A percentile compares a stretch with the other conserved stretches of the same genome.
These are phyloP conservation scores for Apomyelois bistriatella DNA, from an alignment of 2,888 invertebrate genomes.

Conservation along the genomic window DNA sequence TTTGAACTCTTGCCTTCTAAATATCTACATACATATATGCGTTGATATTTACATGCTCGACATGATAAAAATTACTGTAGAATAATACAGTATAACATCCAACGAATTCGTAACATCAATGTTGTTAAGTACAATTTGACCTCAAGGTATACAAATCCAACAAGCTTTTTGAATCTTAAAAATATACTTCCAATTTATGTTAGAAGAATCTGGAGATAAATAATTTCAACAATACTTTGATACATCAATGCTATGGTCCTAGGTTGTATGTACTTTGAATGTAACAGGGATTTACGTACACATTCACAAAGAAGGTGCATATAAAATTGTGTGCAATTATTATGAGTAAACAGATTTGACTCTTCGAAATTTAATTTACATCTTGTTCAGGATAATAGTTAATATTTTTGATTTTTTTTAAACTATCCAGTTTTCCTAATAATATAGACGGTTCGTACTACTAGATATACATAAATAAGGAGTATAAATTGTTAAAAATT, in stretches of 20 bases:
- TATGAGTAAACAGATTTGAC: slow-evolving; percentile 19
- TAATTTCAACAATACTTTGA: slow-evolving; percentile 12
- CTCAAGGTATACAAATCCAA: slow-evolving; percentile 32
- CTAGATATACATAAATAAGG: slow-evolving; percentile 21
- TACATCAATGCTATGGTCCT: slow-evolving; percentile 18
- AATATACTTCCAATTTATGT: slow-evolving; percentile 36
- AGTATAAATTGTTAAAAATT: slow-evolving; percentile 27
- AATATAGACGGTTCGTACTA: slow-evolving; percentile 24
- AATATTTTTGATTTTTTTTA: not conserved
- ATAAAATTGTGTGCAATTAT: slow-evolving; percentile 25
- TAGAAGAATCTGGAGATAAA: not conserved
- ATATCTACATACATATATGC: slow-evolving; percentile 70
- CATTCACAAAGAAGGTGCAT: slow-evolving; percentile 30
- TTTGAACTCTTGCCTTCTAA: slow-evolving; percentile 77
- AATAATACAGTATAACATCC: slow-evolving; percentile 64
- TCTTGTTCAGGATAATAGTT: not conserved
- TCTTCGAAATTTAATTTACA: not conserved
- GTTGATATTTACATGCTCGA: slow-evolving; percentile 72
- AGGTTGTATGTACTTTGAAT: slow-evolving; percentile 27
- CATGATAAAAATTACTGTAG: slow-evolving; percentile 64
- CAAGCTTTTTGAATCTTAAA: slow-evolving; percentile 39
- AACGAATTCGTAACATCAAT: slow-evolving; percentile 46
- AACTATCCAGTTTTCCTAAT: not conserved
- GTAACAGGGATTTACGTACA: slow-evolving; percentile 24
- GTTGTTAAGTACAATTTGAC: slow-evolving; percentile 63